phyloP scores from a whole-genome alignment of 2,113 vertebrate genomes.

The Leptosomus discolor region DNA sequence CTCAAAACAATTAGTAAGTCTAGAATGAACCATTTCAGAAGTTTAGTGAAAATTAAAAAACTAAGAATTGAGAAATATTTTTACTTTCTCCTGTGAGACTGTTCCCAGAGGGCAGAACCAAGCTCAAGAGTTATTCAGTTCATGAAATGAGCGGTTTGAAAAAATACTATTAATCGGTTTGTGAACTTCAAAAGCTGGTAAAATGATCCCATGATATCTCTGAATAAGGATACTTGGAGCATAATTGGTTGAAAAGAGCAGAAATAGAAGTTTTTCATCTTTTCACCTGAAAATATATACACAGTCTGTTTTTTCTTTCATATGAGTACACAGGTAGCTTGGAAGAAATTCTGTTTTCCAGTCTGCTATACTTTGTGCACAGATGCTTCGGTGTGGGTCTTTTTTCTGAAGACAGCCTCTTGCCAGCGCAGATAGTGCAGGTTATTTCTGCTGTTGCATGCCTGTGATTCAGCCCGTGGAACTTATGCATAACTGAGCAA shows the following conservation, averaged over 20 bases:
- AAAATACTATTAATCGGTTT: not conserved
- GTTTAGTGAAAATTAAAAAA: not conserved
- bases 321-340: not conserved
- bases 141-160: not conserved
- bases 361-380: not conserved
- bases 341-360: not conserved
- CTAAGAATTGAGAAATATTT: not conserved
- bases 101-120: not conserved
- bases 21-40: not conserved
- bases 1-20: not conserved
- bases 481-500: not conserved
- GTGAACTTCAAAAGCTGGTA: not conserved
- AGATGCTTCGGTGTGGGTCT: not conserved
- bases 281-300: not conserved
- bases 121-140: not conserved
- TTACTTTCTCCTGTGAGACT: not conserved
- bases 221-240: not conserved
- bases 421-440: not conserved
- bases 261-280: not conserved
- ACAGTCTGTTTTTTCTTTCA: not conserved
- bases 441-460: not conserved
- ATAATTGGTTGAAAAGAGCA: not conserved
- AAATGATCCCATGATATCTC: not conserved
- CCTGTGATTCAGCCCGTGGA: not conserved
- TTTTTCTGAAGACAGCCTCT: not conserved